Evolutionary conservation across 2,888 invertebrate genomes (phyloP).

Genomic region (Acanthacorydalis orientalis): DNA sequence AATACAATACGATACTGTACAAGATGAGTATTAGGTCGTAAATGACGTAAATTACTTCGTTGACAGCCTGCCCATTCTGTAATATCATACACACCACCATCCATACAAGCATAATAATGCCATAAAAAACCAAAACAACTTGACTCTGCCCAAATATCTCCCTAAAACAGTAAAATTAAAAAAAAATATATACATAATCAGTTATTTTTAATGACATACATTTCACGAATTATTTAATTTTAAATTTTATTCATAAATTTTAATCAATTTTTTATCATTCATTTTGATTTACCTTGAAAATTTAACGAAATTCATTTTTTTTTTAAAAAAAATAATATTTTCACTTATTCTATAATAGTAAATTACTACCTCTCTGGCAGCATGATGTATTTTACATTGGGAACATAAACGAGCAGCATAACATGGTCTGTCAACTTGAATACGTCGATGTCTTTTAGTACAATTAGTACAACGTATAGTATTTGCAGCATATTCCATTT

Average conservation of each 20-base stretch:
- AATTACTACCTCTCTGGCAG: slow-evolving; percentile 58
- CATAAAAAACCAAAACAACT: slow-evolving; percentile 75
- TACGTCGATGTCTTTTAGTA: slow-evolving; percentile 74
- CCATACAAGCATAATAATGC: slow-evolving; percentile 95
- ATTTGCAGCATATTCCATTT: slow-evolving; percentile 88
- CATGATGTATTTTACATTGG: slow-evolving; percentile 77
- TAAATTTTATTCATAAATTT: too few species aligned
- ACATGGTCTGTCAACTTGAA: slow-evolving; percentile 70
- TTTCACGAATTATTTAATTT: too few species aligned
- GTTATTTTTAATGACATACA: too few species aligned
- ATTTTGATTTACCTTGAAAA: too few species aligned
- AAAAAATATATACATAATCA: too few species aligned
- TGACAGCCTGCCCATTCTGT: slow-evolving; percentile 96
- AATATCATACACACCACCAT: slow-evolving; percentile 87
- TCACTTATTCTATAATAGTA: slow-evolving; percentile 4
- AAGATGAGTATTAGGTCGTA: slow-evolving; percentile 80
- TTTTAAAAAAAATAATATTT: too few species aligned
- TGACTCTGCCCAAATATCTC: slow-evolving; percentile 94
- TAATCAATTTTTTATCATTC: too few species aligned
- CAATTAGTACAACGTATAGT: slow-evolving; percentile 92
- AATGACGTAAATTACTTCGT: slow-evolving; percentile 58
- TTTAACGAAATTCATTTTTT: too few species aligned
- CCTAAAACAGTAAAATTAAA: slow-evolving; percentile 30
- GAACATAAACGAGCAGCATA: slow-evolving; percentile 86
- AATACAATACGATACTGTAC: slow-evolving; percentile 78